Evolutionary conservation across 1,140 invertebrate species (phyloP).

Genomic region (Sesamia nonagrioides): DNA sequence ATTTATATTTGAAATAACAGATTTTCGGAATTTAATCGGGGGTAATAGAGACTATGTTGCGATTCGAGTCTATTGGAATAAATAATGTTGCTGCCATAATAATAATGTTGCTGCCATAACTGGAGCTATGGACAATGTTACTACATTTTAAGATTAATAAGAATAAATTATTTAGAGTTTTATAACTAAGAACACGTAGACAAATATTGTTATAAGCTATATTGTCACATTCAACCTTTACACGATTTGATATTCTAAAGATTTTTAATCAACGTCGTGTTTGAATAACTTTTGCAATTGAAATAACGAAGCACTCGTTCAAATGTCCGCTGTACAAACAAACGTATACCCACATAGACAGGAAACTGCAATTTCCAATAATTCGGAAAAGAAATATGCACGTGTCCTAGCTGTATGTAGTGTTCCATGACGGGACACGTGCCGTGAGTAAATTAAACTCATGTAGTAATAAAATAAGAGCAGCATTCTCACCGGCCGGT

Average conservation of each 20-base stretch:
- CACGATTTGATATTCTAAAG: too few species aligned
- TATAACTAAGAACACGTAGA: too few species aligned
- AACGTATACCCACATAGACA: too few species aligned
- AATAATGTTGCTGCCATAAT: neutral
- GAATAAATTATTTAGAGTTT: too few species aligned
- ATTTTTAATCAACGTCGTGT: too few species aligned
- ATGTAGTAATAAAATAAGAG: constrained; percentile 20
- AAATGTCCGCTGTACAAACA: too few species aligned
- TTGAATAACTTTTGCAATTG: too few species aligned
- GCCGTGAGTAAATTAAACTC: constrained; percentile 20
- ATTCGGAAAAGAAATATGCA: neutral
- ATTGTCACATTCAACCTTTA: too few species aligned
- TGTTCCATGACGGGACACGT: neutral
- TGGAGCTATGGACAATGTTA: too few species aligned
- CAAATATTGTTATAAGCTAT: too few species aligned
- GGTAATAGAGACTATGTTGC: neutral
- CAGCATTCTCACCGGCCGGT: neutral
- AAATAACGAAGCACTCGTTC: too few species aligned
- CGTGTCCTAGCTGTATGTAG: neutral
- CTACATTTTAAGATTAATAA: too few species aligned
- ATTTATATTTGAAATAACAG: neutral
- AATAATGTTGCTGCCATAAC: neutral
- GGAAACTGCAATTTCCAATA: neutral
- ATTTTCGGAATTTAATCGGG: neutral
- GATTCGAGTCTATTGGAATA: neutral